phyloP scores from a whole-genome alignment of 2,797 vertebrate genomes.

The Danionella dracula region DNA sequence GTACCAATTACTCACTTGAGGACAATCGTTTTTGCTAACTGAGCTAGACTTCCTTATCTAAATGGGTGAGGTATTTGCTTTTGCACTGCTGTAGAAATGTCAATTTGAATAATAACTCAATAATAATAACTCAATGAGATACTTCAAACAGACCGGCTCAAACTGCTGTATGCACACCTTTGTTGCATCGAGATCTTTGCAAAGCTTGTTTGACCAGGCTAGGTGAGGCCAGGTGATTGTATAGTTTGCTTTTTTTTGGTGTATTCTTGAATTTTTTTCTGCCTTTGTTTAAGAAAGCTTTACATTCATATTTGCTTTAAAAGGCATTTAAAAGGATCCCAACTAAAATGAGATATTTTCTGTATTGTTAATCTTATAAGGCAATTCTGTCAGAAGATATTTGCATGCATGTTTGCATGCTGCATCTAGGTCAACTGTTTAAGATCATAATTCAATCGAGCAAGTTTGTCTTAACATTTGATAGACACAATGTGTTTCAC shows the following conservation, averaged over 20 bases:
- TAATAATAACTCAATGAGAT: background rate
- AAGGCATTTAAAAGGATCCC: background rate
- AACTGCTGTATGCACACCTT: background rate
- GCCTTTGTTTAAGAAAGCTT: background rate
- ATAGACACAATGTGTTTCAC: too few species aligned
- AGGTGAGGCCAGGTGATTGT: background rate
- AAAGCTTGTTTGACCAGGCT: background rate
- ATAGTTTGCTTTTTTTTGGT: too few species aligned
- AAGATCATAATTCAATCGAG: background rate
- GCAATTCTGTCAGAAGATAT: background rate
- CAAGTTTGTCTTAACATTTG: background rate
- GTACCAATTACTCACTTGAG: background rate
- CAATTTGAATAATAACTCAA: conserved; percentile 19
- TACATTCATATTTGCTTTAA: background rate
- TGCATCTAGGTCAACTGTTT: background rate
- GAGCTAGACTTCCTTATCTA: background rate
- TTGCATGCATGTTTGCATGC: conserved; percentile 1
- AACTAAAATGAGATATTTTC: background rate
- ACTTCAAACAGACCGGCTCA: background rate
- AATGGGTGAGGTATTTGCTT: background rate
- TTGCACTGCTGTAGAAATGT: background rate
- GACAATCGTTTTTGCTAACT: background rate
- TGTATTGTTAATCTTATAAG: background rate
- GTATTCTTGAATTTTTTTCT: background rate
- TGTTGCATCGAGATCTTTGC: background rate